Base-by-base conservation (phyloP, 2,113 vertebrate genomes). In the Myrmecophaga tridactyla region DNA sequence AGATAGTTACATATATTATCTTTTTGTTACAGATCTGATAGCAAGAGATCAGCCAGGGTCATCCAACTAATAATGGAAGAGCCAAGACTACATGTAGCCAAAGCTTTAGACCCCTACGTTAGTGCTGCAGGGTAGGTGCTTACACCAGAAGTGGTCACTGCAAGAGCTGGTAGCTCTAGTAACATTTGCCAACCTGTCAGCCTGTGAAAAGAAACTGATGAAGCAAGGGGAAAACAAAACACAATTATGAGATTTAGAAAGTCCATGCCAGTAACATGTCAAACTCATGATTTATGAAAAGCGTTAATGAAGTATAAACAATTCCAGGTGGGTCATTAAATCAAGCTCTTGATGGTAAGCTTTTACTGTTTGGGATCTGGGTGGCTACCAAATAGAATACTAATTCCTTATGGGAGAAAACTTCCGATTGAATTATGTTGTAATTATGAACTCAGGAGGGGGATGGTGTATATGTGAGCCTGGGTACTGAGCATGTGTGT, bases 371-470 rank as follows among this genome's bases (percentile, higher is more conserved):
- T 94, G 77, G 80, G 94, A 65, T 85, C 88, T 75, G 62, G 60
- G 39, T 53, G 90, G 91, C 78, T 8, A 7, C 93, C 0, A 3
- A 84, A 92, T 77, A 96, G 97, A 98, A 97, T 97, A 86, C 97
- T 96, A 94, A 98, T 98, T 98, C 97, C 95, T 91, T 96, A 46
- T 89, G 95, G 97, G 96, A 98, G 94, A 97, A 98, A 98, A 84
- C 85, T 98, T 97, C 94, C 97, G 97, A 97, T 97, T 98, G 98
- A 98, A 98, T 98, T 98, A 98, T 97, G 95, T 53, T 97, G 95
- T 96, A 98, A 98, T 98, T 98, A 98, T 98, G 98, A 98, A 98
- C 98, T 98, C 58, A n/a, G 53, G 51, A 83, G 10, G 6, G 36
- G 65, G 29, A 46, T 62, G 29, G 43, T 69, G 83, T 51, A 10